Conservation (phyloP, 1,140 invertebrate genomes). For the Triops cancriformis region DNA sequence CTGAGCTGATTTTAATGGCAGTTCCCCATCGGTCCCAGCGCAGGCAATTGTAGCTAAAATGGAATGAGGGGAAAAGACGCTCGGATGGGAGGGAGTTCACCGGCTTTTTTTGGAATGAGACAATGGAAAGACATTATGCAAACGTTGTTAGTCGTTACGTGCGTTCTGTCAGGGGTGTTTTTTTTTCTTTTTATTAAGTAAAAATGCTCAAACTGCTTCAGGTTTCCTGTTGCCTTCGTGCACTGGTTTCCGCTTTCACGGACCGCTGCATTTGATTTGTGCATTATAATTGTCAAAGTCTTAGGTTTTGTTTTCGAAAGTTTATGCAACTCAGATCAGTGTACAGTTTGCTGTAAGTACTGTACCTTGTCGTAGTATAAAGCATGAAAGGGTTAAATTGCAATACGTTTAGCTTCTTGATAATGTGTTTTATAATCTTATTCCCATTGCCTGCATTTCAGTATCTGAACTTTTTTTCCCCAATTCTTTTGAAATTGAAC, state of each 20-base stretch:
- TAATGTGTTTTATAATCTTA: too few relatives aligned
- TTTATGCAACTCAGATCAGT: not conserved
- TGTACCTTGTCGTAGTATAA: too few relatives aligned
- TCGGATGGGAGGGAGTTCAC: not conserved
- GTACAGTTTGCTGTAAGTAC: too few relatives aligned
- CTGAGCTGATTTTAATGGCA: conserved; percentile 1
- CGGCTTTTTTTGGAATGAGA: not conserved
- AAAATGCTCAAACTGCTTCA: conserved; percentile 3
- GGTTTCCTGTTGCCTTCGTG: not conserved
- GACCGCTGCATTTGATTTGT: not conserved
- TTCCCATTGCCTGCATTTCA: too few relatives aligned
- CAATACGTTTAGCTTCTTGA: too few relatives aligned
- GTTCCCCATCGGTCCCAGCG: not conserved
- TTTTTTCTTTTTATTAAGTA: not conserved
- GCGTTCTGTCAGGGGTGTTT: not conserved
- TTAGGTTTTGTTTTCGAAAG: not conserved
- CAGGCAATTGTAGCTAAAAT: not conserved
- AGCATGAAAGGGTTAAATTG: too few relatives aligned
- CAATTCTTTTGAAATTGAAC: too few relatives aligned
- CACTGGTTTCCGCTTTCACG: not conserved
- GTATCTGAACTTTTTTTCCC: too few relatives aligned
- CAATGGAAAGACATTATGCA: not conserved
- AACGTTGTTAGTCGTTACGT: not conserved
- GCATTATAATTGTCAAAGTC: not conserved
- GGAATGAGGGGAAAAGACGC: not conserved